These are phyloP conservation scores for Halichoerus grypus DNA, from an alignment of 2,113 vertebrate genomes.

Conservation along the genomic window DNA sequence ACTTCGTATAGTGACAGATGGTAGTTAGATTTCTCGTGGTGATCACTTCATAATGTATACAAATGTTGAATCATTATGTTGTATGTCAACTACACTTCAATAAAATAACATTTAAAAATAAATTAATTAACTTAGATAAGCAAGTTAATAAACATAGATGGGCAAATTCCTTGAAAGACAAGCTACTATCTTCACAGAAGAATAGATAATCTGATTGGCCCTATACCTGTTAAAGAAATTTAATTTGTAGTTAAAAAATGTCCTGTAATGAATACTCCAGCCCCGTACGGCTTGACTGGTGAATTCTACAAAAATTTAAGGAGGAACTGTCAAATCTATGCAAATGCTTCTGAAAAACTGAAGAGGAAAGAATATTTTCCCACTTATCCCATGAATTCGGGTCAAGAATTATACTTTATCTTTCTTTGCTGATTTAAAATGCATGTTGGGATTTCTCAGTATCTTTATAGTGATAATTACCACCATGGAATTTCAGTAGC, in stretches of 20 bases:
- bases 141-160: background rate
- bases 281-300: background rate
- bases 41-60: background rate
- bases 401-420: background rate
- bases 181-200: background rate
- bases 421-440: conserved; percentile 24
- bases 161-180: background rate
- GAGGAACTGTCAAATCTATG: background rate
- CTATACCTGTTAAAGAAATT: background rate
- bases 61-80: background rate
- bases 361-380: background rate
- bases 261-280: background rate
- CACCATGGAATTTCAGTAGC: background rate
- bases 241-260: background rate
- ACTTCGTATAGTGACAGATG: background rate
- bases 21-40: background rate
- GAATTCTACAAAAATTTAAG: background rate
- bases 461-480: background rate
- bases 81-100: background rate
- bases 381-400: background rate
- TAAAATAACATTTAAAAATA: background rate
- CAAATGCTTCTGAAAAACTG: background rate
- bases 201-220: background rate
- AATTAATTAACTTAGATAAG: background rate
- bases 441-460: background rate